A percentile compares a stretch with the other conserved stretches of the same genome.
phyloP scores from a whole-genome alignment of 2,888 invertebrate species.

The Drosophila engyochracea region DNA sequence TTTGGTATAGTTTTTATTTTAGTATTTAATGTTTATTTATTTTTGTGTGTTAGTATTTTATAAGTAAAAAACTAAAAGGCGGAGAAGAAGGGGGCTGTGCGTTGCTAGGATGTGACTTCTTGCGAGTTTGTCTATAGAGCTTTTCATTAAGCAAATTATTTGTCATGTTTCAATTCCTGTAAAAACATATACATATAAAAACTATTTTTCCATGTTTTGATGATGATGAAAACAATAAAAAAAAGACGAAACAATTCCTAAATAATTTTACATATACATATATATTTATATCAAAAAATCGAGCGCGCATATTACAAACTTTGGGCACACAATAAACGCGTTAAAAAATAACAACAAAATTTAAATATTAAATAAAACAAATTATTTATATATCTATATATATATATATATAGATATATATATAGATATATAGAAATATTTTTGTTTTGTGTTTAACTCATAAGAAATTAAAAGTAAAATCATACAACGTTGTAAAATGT shows the following conservation, averaged over 20 bases:
- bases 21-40: slow-evolving; percentile 32
- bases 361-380: slow-evolving; percentile 82
- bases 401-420: slow-evolving; percentile 20
- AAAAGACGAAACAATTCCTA: slow-evolving; percentile 51
- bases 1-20: slow-evolving; percentile 50
- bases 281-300: slow-evolving; percentile 74
- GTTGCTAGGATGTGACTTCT: slow-evolving; percentile 52
- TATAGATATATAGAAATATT: slow-evolving; percentile 19
- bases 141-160: slow-evolving; percentile 66
- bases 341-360: slow-evolving; percentile 79
- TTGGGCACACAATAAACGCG: slow-evolving; percentile 78
- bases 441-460: slow-evolving; percentile 30
- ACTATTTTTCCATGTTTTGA: slow-evolving; percentile 19
- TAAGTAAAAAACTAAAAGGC: slow-evolving; percentile 34
- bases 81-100: slow-evolving; percentile 40
- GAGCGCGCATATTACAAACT: slow-evolving; percentile 78
- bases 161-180: slow-evolving; percentile 79
- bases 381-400: slow-evolving; percentile 49
- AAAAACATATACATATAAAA: slow-evolving; percentile 55
- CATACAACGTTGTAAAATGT: slow-evolving; percentile 48
- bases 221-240: slow-evolving; percentile 31
- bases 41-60: slow-evolving; percentile 22
- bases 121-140: slow-evolving; percentile 55
- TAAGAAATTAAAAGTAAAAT: slow-evolving; percentile 51
- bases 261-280: slow-evolving; percentile 72